Percentiles rank a stretch among this genome's conserved stretches.
These are phyloP conservation scores for Machimus atricapillus DNA, from an alignment of 2,888 invertebrate species.

Conservation along the genomic window DNA sequence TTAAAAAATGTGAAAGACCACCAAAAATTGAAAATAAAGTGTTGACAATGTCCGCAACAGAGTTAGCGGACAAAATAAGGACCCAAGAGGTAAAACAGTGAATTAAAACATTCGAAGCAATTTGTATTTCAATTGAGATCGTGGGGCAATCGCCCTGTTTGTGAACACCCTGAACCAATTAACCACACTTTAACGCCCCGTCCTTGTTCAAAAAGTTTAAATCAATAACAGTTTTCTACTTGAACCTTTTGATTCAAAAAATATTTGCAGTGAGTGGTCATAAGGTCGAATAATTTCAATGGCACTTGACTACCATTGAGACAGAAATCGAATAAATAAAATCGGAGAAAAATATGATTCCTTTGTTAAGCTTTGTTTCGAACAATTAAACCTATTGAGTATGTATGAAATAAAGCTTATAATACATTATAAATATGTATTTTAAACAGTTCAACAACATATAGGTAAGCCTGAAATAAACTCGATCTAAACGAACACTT, in stretches of 20 bases:
- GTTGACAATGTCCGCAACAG: conserved; percentile 60
- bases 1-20: conserved; percentile 35
- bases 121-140: neutral
- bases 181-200: neutral
- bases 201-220: neutral
- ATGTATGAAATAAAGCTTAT: too few species aligned
- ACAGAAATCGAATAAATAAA: neutral
- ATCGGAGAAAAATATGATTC: neutral
- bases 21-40: conserved; percentile 48
- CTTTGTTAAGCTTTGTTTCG: too few species aligned
- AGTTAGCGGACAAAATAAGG: conserved; percentile 68
- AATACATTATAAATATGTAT: too few species aligned
- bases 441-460: too few species aligned
- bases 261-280: neutral
- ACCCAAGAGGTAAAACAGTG: conserved; percentile 51
- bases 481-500: too few species aligned
- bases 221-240: neutral
- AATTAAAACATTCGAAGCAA: neutral
- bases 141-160: neutral
- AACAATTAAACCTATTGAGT: too few species aligned
- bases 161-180: neutral
- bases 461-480: too few species aligned
- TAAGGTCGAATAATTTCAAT: neutral
- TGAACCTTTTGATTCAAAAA: neutral
- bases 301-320: neutral